A percentile compares a stretch with the other conserved stretches of the same genome.
Evolutionary conservation across 2,797 vertebrate species (phyloP).

Genomic region (Aplochiton taeniatus): DNA sequence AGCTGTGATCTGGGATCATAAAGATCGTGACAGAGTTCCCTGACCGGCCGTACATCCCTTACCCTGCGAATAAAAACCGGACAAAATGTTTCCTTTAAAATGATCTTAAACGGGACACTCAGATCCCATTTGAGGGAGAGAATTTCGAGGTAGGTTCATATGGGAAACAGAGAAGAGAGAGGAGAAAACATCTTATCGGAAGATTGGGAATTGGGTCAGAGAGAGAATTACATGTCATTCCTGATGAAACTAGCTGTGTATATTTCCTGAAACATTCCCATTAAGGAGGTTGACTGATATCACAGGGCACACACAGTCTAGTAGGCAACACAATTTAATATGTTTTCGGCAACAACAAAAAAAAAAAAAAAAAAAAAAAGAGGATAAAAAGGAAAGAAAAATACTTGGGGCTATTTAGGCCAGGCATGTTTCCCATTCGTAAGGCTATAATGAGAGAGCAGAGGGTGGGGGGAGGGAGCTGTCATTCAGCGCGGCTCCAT

Average conservation of each 20-base stretch:
- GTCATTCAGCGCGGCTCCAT: conserved; percentile 54
- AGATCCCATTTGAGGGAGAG: conserved; percentile 57
- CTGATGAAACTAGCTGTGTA: conserved; percentile 70
- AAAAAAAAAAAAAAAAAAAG: conserved; percentile 23
- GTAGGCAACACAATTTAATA: conserved; percentile 68
- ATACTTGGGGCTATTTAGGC: conserved; percentile 61
- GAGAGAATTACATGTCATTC: conserved; percentile 73
- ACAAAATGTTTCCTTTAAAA: conserved; percentile 69
- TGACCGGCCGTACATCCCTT: conserved; percentile 34
- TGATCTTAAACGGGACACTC: conserved; percentile 65
- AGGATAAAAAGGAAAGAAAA: conserved; percentile 23
- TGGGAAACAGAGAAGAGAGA: no score
- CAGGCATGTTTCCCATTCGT: conserved; percentile 53
- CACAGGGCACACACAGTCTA: conserved; percentile 49
- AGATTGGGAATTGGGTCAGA: conserved; percentile 75
- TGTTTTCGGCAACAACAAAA: conserved; percentile 52
- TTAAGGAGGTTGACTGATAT: conserved; percentile 65
- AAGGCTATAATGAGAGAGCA: conserved; percentile 54
- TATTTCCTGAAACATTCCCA: conserved; percentile 65
- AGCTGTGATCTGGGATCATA: conserved; percentile 65
- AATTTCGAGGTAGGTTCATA: conserved; percentile 51
- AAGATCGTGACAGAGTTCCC: conserved; percentile 47
- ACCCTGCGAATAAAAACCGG: conserved; percentile 54
- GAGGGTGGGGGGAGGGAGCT: conserved; percentile 11
- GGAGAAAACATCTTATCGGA: conserved; percentile 60